Conservation (phyloP, 2,113 vertebrate species). For the Rhea americana region DNA sequence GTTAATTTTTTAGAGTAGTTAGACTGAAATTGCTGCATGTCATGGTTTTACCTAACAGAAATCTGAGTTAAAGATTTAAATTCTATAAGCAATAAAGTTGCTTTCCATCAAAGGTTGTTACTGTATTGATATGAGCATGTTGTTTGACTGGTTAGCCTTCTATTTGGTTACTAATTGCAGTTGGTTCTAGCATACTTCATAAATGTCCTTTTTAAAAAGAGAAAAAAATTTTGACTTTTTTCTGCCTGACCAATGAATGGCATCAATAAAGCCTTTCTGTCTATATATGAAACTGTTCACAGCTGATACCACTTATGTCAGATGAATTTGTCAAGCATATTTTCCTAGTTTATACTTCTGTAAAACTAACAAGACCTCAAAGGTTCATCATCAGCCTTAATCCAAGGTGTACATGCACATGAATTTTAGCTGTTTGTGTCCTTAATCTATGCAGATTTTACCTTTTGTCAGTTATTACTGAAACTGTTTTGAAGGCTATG, state of each 20-base stretch:
- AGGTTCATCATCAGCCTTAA: no score
- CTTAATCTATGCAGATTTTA: no score
- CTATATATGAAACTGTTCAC: neutral
- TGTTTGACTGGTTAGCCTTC: neutral
- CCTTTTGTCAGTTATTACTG: neutral
- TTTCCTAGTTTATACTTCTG: neutral
- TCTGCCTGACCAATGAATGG: neutral
- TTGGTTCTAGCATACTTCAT: neutral
- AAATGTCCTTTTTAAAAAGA: neutral
- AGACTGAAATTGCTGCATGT: neutral
- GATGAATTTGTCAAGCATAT: neutral
- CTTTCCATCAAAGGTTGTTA: neutral
- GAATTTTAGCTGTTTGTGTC: no score
- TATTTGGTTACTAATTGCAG: neutral
- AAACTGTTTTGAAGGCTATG: no score
- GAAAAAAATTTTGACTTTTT: neutral
- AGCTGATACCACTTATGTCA: neutral
- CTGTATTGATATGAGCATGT: neutral
- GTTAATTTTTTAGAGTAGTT: neutral
- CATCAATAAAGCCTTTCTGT: neutral
- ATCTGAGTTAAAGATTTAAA: neutral
- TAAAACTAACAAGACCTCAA: no score
- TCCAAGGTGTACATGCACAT: no score
- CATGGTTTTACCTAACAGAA: neutral
- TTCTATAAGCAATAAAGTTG: neutral